Percentiles rank a stretch among this genome's conserved stretches.
Conservation (phyloP, 2,797 vertebrate species). For the Amblyopsis hoosieri region DNA sequence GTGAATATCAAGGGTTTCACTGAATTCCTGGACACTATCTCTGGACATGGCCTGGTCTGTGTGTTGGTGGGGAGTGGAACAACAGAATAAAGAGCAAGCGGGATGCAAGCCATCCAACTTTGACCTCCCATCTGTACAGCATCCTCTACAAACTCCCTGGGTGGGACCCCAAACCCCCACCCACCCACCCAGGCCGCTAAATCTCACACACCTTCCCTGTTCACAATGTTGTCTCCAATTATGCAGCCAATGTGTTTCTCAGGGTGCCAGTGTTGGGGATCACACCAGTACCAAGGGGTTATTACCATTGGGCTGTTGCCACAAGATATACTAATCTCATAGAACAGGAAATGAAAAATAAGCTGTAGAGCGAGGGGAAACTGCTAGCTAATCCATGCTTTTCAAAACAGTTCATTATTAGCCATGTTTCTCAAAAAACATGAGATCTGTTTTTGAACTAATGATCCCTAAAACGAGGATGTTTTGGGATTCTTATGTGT, state of each 20-base stretch:
- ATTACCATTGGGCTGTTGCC: slow-evolving; percentile 71
- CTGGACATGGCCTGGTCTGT: slow-evolving; percentile 31
- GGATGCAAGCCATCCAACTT: slow-evolving; percentile 55
- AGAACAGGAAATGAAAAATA: slow-evolving; percentile 77
- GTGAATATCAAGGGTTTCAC: slow-evolving; percentile 5
- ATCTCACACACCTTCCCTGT: slow-evolving; percentile 62
- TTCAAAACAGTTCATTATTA: slow-evolving; percentile 41
- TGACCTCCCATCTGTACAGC: slow-evolving; percentile 67
- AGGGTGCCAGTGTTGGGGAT: slow-evolving; percentile 56
- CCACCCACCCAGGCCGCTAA: slow-evolving; percentile 29
- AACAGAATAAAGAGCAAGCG: slow-evolving; percentile 57
- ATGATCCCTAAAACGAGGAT: slow-evolving; percentile 20
- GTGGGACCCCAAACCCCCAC: slow-evolving; percentile 47
- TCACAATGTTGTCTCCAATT: slow-evolving; percentile 43
- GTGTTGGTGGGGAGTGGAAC: slow-evolving; percentile 52
- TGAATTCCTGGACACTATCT: slow-evolving; percentile 33
- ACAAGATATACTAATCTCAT: slow-evolving; percentile 66
- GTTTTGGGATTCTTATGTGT: slow-evolving; percentile 31
- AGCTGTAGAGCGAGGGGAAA: slow-evolving; percentile 69
- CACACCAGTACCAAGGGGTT: slow-evolving; percentile 55
- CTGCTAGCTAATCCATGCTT: slow-evolving; percentile 55
- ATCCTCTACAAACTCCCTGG: slow-evolving; percentile 71
- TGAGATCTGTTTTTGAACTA: slow-evolving; percentile 33
- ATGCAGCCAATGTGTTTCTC: slow-evolving; percentile 48
- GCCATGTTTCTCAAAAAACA: slow-evolving; percentile 58